phyloP scores from a whole-genome alignment of 1,140 invertebrate species.

The Ctenoplectra terminalis region DNA sequence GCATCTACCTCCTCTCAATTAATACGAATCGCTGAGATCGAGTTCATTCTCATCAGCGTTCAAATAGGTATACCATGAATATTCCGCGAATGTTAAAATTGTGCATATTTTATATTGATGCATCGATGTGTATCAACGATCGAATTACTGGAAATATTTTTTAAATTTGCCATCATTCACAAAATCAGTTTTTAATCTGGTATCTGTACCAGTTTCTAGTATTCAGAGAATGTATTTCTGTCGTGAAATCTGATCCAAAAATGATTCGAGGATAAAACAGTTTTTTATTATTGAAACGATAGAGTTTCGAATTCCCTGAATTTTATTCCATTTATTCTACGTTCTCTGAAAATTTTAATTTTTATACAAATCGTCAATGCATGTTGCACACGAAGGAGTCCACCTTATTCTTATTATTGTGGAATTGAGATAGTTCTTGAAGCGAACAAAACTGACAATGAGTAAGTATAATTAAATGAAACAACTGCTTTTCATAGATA shows the following conservation, averaged over 20 bases:
- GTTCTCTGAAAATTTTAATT: not conserved
- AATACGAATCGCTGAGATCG: not conserved
- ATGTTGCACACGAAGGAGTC: no score
- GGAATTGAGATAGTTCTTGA: no score
- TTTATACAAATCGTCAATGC: no score
- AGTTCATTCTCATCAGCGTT: not conserved
- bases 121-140: not conserved
- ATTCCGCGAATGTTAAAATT: not conserved
- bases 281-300: not conserved
- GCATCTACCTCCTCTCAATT: constrained; percentile 3
- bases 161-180: not conserved
- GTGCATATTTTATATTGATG: not conserved
- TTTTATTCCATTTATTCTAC: not conserved
- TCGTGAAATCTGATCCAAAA: not conserved
- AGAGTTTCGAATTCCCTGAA: accelerated
- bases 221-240: not conserved
- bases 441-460: no score
- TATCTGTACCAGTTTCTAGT: not conserved
- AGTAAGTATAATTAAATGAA: no score
- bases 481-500: no score
- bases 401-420: no score
- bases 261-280: not conserved
- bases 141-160: not conserved
- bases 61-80: not conserved
- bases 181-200: not conserved